phyloP scores from a whole-genome alignment of 2,888 invertebrate species.

The Pimpla rufipes region DNA sequence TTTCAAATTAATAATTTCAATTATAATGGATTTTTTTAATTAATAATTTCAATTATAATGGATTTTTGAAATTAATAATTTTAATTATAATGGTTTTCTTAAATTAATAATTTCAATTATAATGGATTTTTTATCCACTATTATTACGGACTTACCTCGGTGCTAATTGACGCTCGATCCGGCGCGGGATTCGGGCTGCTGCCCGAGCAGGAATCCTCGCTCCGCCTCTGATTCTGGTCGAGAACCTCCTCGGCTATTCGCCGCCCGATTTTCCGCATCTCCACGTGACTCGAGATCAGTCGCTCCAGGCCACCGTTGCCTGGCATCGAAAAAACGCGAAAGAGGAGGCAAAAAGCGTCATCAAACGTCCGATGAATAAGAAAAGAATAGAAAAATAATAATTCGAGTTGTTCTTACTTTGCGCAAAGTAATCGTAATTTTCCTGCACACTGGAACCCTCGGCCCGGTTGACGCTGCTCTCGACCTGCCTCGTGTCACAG shows the following conservation, averaged over 20 bases:
- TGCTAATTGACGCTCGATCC: constrained; percentile 82
- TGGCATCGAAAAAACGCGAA: constrained; percentile 74
- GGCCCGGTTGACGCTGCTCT: constrained; percentile 85
- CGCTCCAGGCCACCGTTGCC: constrained; percentile 89
- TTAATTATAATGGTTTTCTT: too few relatives aligned
- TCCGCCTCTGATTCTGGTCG: constrained; percentile 87
- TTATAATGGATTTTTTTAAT: too few relatives aligned
- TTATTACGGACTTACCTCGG: constrained; percentile 79
- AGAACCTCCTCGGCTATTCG: constrained; percentile 93
- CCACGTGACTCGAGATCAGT: constrained; percentile 91
- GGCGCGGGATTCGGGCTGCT: constrained; percentile 84
- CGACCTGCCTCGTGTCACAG: constrained; percentile 86
- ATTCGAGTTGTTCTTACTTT: constrained; percentile 84
- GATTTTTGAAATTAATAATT: too few relatives aligned
- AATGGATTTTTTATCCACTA: neutral
- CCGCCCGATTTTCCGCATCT: constrained; percentile 94
- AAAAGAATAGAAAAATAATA: too few relatives aligned
- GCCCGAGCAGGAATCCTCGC: constrained; percentile 86
- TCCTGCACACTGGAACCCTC: constrained; percentile 85
- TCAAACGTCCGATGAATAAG: constrained; percentile 23
- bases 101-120: too few relatives aligned
- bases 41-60: too few relatives aligned
- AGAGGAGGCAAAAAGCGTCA: too few relatives aligned
- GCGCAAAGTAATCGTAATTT: constrained; percentile 87
- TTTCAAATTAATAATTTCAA: too few relatives aligned